Evolutionary conservation across 2,888 invertebrate species (phyloP), one percentile per base, ranked within the genome.

Genomic region (Protophormia terraenovae): DNA sequence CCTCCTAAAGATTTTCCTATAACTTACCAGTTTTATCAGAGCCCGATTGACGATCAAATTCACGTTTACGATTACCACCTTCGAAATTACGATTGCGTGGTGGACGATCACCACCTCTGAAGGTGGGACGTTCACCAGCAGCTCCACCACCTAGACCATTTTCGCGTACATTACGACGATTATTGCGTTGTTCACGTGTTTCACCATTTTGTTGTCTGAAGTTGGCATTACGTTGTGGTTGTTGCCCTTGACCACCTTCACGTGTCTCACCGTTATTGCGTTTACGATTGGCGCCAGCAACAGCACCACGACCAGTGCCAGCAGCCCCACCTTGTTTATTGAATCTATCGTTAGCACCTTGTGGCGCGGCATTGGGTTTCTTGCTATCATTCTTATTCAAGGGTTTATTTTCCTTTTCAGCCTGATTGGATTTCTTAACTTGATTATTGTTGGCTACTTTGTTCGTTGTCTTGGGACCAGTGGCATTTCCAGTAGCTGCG

Each of bases 1-100:
- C n/a, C 22, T 19, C 12, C 29, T 32, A 53, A 1, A 16, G 6
- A 35, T n/a, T n/a, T n/a, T n/a, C n/a, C n/a, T n/a, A 58, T 29
- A 19, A 87, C 89, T 89, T 86, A 91, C 98, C 98, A 92, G 98
- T 98, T 94, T 97, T 97, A 93, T 98, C 98, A 86, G 97, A 98
- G 90, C 98, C 98, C 90, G 98, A 98, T 93, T 98, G 97, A 89
- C 98, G 95, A 93, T 98, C 98, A 92, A 97, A 98, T 94, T 98
- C 98, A 83, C 98, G 95, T 93, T 97, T 98, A 24, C 90, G 89
- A 73, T 93, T 93, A 75, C 90, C 90, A 58, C 91, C 91, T 81
- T 91, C 90, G 83, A 90, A 91, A 77, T 93, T 93, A 32, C 93
- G 93, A 89, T 91, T 90, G 27, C 93, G 90, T 29, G 89, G 90